Conservation (phyloP, 2,888 invertebrate species). For the Xanthorhoe spadicearia region DNA sequence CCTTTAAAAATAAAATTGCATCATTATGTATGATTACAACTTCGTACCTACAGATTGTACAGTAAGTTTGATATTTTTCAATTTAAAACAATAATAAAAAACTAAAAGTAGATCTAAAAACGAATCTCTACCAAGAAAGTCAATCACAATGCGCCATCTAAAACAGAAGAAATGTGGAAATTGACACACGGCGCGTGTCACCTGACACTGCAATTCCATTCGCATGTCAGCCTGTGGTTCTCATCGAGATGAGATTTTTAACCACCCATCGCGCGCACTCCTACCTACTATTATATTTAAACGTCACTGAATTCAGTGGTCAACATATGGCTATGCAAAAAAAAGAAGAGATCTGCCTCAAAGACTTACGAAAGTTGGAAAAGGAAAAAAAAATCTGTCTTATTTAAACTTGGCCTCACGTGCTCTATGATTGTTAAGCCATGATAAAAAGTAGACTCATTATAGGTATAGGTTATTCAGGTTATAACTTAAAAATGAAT, state of each 20-base stretch:
- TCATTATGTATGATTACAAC: too few species aligned
- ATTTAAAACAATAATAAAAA: too few species aligned
- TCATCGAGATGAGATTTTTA: constrained; percentile 65
- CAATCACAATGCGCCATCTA: neutral
- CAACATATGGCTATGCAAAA: constrained; percentile 11
- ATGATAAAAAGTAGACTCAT: too few species aligned
- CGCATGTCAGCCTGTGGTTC: constrained; percentile 60
- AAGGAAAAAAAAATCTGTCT: too few species aligned
- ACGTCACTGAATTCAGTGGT: constrained; percentile 28
- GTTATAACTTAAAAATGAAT: neutral
- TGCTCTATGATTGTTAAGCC: too few species aligned
- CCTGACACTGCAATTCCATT: constrained; percentile 70
- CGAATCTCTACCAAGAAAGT: neutral
- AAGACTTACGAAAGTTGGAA: too few species aligned
- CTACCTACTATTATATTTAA: constrained; percentile 38
- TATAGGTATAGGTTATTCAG: too few species aligned
- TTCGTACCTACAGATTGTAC: neutral
- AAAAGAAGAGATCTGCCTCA: neutral
- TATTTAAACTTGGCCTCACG: too few species aligned
- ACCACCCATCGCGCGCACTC: constrained; percentile 49
- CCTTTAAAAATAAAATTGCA: too few species aligned
- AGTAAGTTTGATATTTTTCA: too few species aligned
- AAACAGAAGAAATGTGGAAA: constrained; percentile 10
- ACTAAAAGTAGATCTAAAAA: neutral
- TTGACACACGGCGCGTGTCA: constrained; percentile 10